phyloP scores from a whole-genome alignment of 2,797 vertebrate genomes.

The Macropodus opercularis region DNA sequence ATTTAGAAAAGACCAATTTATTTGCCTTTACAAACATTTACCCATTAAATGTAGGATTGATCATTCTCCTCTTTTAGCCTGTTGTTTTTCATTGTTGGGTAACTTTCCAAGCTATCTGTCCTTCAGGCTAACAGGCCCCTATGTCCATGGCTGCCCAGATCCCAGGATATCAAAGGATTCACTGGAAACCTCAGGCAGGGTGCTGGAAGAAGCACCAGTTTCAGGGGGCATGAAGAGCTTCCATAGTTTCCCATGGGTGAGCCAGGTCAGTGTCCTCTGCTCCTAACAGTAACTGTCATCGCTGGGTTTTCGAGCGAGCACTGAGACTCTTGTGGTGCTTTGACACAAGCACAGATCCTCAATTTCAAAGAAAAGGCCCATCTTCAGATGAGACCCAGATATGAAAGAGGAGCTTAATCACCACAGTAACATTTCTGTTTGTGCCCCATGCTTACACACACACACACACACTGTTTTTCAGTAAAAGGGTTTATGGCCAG shows the following conservation, averaged over 20 bases:
- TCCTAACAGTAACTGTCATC: constrained; percentile 64
- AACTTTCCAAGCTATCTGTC: constrained; percentile 13
- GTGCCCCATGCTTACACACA: constrained; percentile 6
- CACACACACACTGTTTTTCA: constrained; percentile 25
- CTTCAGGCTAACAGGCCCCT: constrained; percentile 24
- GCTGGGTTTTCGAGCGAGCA: constrained; percentile 28
- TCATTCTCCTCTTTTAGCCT: constrained; percentile 1
- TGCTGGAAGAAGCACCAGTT: constrained; percentile 31
- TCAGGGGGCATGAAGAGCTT: not conserved
- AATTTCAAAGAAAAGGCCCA: constrained; percentile 64
- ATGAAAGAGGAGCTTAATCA: constrained; percentile 76
- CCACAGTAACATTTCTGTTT: constrained; percentile 59
- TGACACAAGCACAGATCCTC: constrained; percentile 53
- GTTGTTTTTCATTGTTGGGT: constrained; percentile 3
- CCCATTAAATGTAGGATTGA: too few relatives aligned
- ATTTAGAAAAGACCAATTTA: too few relatives aligned
- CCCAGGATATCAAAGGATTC: constrained; percentile 55
- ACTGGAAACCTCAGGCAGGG: constrained; percentile 13
- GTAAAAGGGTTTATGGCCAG: constrained; percentile 36
- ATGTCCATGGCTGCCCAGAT: constrained; percentile 16
- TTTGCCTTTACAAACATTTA: too few relatives aligned
- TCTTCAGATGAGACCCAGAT: constrained; percentile 53
- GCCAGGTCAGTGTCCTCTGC: constrained; percentile 28
- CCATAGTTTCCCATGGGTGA: constrained; percentile 67
- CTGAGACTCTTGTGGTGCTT: constrained; percentile 51